These are phyloP conservation scores for Girardinus metallicus DNA, from an alignment of 2,797 vertebrate species.

Conservation along the genomic window DNA sequence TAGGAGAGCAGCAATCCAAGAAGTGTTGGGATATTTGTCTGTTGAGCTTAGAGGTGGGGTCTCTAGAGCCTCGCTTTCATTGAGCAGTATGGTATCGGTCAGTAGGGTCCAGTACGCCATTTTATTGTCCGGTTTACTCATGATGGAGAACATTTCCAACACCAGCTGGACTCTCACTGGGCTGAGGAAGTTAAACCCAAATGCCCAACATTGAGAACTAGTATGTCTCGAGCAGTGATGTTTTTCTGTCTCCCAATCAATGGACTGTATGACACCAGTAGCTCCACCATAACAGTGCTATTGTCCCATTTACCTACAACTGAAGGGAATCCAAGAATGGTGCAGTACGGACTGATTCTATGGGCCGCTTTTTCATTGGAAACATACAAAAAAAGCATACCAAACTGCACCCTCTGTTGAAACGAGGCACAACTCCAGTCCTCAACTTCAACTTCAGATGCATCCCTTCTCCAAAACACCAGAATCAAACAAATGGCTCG, in stretches of 20 bases:
- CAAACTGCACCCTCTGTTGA: neutral
- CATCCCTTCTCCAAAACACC: too few species aligned
- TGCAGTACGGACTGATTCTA: neutral
- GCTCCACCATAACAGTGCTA: neutral
- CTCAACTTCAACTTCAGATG: neutral
- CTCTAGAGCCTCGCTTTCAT: neutral
- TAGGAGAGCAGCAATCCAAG: neutral
- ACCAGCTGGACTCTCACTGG: neutral
- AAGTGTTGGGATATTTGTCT: neutral
- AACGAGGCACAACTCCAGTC: neutral
- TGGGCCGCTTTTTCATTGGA: neutral
- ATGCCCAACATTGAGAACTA: neutral
- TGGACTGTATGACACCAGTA: neutral
- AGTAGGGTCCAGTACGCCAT: neutral
- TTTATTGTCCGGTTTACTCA: neutral
- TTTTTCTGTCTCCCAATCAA: neutral
- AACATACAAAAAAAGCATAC: neutral
- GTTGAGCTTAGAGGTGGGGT: neutral
- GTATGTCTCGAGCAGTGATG: neutral
- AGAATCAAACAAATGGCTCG: too few species aligned
- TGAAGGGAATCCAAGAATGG: neutral
- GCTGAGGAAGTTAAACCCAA: neutral
- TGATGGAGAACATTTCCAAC: neutral
- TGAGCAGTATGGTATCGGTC: neutral
- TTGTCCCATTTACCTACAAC: neutral